phyloP scores from a whole-genome alignment of 2,888 invertebrate genomes.

The Pheosia tremula region DNA sequence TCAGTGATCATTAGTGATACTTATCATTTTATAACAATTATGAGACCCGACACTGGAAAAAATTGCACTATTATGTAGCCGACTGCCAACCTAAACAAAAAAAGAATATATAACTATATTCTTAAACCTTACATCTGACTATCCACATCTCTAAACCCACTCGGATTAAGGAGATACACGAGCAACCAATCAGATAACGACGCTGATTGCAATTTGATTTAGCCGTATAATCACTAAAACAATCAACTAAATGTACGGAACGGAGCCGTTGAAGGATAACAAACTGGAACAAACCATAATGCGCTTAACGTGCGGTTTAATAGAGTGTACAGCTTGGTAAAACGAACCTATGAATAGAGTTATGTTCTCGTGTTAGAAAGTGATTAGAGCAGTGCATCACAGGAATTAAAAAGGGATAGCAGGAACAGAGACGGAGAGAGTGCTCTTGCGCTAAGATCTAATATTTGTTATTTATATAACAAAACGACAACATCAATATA shows the following conservation, averaged over 20 bases:
- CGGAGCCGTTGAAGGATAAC: conserved; percentile 23
- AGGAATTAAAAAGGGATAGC: too few relatives aligned
- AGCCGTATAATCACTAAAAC: conserved; percentile 46
- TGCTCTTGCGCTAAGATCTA: too few relatives aligned
- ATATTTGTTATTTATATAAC: too few relatives aligned
- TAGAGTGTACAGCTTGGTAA: conserved; percentile 30
- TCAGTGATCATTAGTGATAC: too few relatives aligned
- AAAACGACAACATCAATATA: too few relatives aligned
- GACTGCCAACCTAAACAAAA: too few relatives aligned
- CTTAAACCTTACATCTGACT: not conserved
- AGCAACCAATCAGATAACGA: conserved; percentile 38
- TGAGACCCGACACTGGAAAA: too few relatives aligned
- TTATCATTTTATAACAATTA: too few relatives aligned
- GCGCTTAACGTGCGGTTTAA: conserved; percentile 29
- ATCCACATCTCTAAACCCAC: conserved; percentile 3
- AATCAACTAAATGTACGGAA: conserved; percentile 40
- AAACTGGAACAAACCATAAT: conserved; percentile 23
- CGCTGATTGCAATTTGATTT: conserved; percentile 50
- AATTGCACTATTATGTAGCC: too few relatives aligned
- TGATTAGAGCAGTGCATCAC: not conserved
- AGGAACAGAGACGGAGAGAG: too few relatives aligned
- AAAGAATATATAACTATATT: too few relatives aligned
- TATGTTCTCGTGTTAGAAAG: conserved; percentile 17
- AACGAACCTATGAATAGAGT: conserved; percentile 24
- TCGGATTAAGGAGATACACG: conserved; percentile 32